A percentile compares a stretch with the other conserved stretches of the same genome.
phyloP scores from a whole-genome alignment of 2,797 vertebrate species.

The Coranthus polyacanthus region DNA sequence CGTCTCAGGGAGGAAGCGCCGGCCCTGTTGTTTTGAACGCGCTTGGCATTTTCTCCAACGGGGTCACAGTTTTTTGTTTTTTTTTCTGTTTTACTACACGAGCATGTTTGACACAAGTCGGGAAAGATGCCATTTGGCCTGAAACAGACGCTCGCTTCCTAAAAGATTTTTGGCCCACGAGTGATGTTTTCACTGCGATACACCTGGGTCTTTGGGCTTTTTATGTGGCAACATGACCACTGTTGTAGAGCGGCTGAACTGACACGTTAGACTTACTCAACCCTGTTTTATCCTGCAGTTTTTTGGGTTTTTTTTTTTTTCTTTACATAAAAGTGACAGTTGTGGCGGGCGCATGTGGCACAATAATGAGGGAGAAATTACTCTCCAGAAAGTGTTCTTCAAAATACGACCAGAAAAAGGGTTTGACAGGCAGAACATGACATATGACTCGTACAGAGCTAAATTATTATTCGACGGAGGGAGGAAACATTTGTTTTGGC shows the following conservation, averaged over 20 bases:
- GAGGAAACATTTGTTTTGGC: conserved; percentile 3
- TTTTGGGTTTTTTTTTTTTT: conserved; percentile 9
- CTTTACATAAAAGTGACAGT: conserved; percentile 68
- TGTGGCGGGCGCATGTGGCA: conserved; percentile 46
- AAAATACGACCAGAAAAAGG: conserved; percentile 5
- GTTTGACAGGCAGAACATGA: no score
- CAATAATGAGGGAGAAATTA: conserved; percentile 51
- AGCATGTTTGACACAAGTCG: conserved; percentile 67
- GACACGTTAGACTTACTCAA: conserved; percentile 52
- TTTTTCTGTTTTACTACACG: conserved; percentile 61
- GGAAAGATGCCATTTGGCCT: conserved; percentile 73
- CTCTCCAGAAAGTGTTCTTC: no score
- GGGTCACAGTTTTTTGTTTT: conserved; percentile 56
- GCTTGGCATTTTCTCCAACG: conserved; percentile 51
- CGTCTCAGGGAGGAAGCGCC: conserved; percentile 47
- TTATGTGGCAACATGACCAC: conserved; percentile 60
- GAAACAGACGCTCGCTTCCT: conserved; percentile 48
- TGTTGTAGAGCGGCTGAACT: conserved; percentile 53
- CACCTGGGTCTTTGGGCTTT: conserved; percentile 67
- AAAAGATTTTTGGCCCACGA: conserved; percentile 47
- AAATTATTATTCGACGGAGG: background rate
- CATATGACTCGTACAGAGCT: background rate
- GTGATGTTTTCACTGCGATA: conserved; percentile 60
- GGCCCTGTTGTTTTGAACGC: conserved; percentile 56
- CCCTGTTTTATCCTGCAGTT: conserved; percentile 39